Conservation (phyloP, 2,113 vertebrate genomes). For the Raphicerus campestris region DNA sequence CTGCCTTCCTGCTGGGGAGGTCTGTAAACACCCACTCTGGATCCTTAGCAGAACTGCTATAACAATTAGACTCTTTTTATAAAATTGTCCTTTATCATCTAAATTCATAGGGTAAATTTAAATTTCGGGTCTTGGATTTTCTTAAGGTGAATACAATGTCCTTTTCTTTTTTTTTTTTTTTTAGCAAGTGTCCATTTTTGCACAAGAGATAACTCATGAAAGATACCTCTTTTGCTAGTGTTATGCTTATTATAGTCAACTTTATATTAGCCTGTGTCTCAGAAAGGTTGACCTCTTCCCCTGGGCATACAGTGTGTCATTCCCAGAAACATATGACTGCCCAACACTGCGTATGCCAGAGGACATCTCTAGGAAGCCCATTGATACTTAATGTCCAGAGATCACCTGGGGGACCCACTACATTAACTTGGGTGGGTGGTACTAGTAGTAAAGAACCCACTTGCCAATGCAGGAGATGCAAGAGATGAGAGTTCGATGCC, state of each 20-base stretch:
- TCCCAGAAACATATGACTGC: background rate
- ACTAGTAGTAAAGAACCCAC: background rate
- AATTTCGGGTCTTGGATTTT: background rate
- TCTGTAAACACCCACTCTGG: background rate
- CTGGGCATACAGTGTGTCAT: background rate
- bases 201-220: background rate
- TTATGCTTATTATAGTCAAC: background rate
- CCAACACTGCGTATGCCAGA: background rate
- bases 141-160: background rate
- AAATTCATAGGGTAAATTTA: background rate
- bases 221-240: background rate
- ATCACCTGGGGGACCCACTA: background rate
- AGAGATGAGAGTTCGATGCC: background rate
- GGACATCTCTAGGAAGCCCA: background rate
- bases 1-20: background rate
- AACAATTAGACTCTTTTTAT: background rate
- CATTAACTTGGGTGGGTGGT: background rate
- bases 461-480: background rate
- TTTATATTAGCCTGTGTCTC: background rate
- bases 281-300: background rate
- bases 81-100: background rate
- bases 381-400: background rate
- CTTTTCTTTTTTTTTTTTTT: conserved; percentile 9
- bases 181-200: background rate
- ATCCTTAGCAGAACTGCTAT: background rate